phyloP scores from a whole-genome alignment of 2,113 vertebrate species.

The Sturnira hondurensis region DNA sequence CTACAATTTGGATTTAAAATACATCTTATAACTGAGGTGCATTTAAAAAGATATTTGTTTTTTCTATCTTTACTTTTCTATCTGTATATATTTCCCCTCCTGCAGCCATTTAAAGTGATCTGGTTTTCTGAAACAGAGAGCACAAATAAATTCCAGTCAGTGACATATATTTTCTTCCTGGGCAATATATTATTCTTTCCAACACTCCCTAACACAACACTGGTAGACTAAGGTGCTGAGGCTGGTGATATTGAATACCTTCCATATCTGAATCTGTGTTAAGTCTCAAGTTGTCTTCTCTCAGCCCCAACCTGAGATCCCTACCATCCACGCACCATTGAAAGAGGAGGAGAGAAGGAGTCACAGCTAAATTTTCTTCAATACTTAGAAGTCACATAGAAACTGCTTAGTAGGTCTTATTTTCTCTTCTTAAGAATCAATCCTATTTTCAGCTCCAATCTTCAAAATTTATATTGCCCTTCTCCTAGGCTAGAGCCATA shows the following conservation, averaged over 20 bases:
- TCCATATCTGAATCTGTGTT: not conserved
- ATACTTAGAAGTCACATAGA: not conserved
- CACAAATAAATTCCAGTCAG: not conserved
- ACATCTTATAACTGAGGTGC: conserved; percentile 6
- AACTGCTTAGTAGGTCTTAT: not conserved
- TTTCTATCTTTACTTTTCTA: not conserved
- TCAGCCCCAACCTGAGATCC: not conserved
- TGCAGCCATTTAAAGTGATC: not conserved
- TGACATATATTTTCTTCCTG: not conserved
- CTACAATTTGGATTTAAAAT: conserved; percentile 14
- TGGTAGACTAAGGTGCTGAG: not conserved
- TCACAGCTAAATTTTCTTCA: not conserved
- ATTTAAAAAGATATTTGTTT: not conserved
- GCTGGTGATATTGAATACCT: not conserved
- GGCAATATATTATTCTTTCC: not conserved
- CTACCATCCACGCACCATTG: not conserved
- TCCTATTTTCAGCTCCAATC: not conserved
- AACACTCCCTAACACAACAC: not conserved
- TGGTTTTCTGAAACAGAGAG: not conserved
- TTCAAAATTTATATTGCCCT: not conserved
- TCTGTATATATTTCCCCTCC: not conserved
- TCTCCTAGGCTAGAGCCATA: not conserved
- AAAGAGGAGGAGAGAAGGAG: not conserved
- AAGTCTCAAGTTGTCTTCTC: not conserved
- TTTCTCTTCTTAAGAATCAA: not conserved